Evolutionary conservation across 2,888 invertebrate species (phyloP), one percentile per base, ranked within the genome.

Genomic region (Spialia ferax): DNA sequence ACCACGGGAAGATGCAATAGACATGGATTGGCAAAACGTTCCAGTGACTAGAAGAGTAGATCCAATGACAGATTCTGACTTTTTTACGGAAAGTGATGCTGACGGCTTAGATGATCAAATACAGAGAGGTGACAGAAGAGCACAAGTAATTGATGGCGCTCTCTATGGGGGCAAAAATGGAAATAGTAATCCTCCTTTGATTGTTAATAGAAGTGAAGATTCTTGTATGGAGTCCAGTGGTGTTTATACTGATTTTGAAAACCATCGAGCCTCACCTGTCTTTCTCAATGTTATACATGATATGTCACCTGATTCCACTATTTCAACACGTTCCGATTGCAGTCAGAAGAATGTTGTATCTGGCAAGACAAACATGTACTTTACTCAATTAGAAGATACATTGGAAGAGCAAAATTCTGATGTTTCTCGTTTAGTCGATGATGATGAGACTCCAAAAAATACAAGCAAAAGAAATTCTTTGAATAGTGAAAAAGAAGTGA

Each of bases 21-120:
- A 94, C 82, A 93, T 94, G 91, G 94, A 94, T 70, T 94, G 94
- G 91, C 94, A 94, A 75, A 94, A 94, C 82, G 94, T 95, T 42
- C 96, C 96, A 0, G 94, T 96, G 59, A 94, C 95, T 69, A 92
- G 96, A 75, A 94, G 97, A 72, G 96, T 96, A 74, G 97, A 97
- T 86, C 97, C 97, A 1, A 97, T 97, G 97, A 98, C 98, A 0
- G 98, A 98, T 88, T 98, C 97, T 0, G 98, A 98, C 87, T 97
- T 98, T 88, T 98, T 97, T 82, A 97, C 97, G 6, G 97, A 98
- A 89, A 97, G 97, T 79, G 98, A 98, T 86, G 97, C 97, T 1
- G 98, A 98, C 85, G 97, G 96, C 61, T 96, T 97, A 83, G 97
- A 97, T 75, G 96, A 96, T 69, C 94, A 95, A 68, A 95, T 95